Conservation (phyloP, 1,140 invertebrate species). For the Drosophila tristis region DNA sequence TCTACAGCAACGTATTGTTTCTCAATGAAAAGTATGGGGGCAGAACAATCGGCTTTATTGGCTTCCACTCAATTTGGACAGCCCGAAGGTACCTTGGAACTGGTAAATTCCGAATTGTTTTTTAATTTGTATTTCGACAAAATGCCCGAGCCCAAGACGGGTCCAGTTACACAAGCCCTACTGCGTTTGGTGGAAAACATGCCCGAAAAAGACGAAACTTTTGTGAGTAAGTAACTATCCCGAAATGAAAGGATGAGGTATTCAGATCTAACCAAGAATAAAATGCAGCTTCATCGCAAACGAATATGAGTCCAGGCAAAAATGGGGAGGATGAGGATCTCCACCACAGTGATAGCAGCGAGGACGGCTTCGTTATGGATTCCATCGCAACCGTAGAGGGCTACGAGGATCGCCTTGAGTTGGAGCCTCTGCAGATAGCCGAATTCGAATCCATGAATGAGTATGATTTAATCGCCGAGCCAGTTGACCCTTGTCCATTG, state of each 20-base stretch:
- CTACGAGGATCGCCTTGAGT: not conserved
- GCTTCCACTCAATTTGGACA: conserved; percentile 56
- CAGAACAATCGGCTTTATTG: conserved; percentile 63
- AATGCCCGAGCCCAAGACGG: conserved; percentile 47
- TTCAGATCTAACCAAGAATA: not conserved
- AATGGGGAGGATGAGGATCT: not conserved
- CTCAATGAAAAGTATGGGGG: conserved; percentile 44
- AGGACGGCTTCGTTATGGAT: conserved; percentile 17
- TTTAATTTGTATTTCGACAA: conserved; percentile 54
- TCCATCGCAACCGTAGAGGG: not conserved
- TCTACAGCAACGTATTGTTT: not conserved
- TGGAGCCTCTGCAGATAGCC: conserved; percentile 8
- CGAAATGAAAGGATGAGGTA: not conserved
- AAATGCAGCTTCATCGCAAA: not conserved
- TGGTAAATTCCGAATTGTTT: conserved; percentile 47
- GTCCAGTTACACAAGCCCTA: conserved; percentile 57
- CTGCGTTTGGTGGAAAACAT: conserved; percentile 41
- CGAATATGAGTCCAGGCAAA: not conserved
- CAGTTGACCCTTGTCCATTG: not conserved
- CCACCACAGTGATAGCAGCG: conserved; percentile 4
- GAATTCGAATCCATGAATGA: conserved; percentile 5
- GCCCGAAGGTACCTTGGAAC: conserved; percentile 20
- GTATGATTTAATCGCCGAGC: not conserved
- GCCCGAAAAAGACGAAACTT: not conserved
- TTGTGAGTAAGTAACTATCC: not conserved